These are phyloP conservation scores for Nudaria mundana DNA, from an alignment of 2,888 invertebrate species.

Conservation along the genomic window DNA sequence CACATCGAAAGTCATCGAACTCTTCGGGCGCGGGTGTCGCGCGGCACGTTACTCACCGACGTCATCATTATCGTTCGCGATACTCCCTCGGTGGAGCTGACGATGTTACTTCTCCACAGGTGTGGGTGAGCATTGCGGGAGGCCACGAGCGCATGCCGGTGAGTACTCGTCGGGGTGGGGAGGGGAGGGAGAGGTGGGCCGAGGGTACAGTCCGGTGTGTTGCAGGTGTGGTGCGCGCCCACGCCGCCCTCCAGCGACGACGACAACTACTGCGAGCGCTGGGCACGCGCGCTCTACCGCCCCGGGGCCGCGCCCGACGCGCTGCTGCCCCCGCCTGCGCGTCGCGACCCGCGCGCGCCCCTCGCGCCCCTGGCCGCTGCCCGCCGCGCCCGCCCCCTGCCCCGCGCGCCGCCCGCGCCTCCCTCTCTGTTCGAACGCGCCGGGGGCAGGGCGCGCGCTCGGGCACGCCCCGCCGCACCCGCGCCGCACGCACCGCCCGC, in stretches of 20 bases:
- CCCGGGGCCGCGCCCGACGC: conserved; percentile 85
- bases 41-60: not conserved
- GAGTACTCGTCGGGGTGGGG: conserved; percentile 79
- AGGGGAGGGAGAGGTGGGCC: too few relatives aligned
- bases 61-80: not conserved
- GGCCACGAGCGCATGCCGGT: conserved; percentile 89
- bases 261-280: conserved; percentile 94
- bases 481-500: conserved; percentile 83
- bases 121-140: conserved; percentile 88
- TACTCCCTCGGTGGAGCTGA: too few relatives aligned
- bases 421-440: conserved; percentile 86
- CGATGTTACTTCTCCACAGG: conserved; percentile 73
- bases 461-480: conserved; percentile 86
- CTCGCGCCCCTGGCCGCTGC: conserved; percentile 76
- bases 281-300: conserved; percentile 93
- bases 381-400: conserved; percentile 81
- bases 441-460: conserved; percentile 53
- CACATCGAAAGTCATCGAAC: too few relatives aligned
- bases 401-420: conserved; percentile 88
- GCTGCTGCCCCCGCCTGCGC: conserved; percentile 84
- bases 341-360: conserved; percentile 88
- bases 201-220: not conserved
- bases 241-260: conserved; percentile 97
- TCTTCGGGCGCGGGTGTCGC: not conserved
- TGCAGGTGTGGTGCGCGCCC: conserved; percentile 98